Conservation (phyloP, 2,888 invertebrate genomes). For the Cryptus viduatorius region DNA sequence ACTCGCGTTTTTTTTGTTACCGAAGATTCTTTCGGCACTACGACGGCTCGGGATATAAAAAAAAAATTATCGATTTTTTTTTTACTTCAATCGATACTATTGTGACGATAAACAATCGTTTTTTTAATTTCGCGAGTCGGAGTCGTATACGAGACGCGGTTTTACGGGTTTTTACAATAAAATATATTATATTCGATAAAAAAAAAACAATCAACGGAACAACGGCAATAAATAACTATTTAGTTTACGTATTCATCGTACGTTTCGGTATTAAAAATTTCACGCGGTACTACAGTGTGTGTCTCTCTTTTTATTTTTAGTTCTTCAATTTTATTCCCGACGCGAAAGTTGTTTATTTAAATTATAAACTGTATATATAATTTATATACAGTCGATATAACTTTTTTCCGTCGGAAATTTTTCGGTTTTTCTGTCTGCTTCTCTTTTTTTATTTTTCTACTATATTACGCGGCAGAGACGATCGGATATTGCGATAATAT, state of each 20-base stretch:
- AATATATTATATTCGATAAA: slow-evolving; percentile 80
- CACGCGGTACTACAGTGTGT: slow-evolving; percentile 78
- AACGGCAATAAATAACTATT: slow-evolving; percentile 81
- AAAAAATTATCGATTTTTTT: slow-evolving; percentile 68
- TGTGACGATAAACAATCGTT: neutral
- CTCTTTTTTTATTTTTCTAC: slow-evolving; percentile 55
- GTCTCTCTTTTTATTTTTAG: slow-evolving; percentile 60
- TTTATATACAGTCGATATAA: too few species aligned
- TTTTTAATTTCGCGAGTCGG: slow-evolving; percentile 22
- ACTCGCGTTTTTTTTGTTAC: slow-evolving; percentile 35
- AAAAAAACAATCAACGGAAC: slow-evolving; percentile 83
- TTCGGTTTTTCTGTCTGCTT: slow-evolving; percentile 52
- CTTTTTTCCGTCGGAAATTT: too few species aligned
- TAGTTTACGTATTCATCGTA: slow-evolving; percentile 61
- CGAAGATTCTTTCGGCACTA: slow-evolving; percentile 6
- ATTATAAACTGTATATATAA: too few species aligned
- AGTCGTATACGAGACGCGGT: slow-evolving; percentile 37
- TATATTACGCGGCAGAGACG: slow-evolving; percentile 54
- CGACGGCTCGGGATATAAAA: slow-evolving; percentile 77
- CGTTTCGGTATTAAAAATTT: slow-evolving; percentile 71
- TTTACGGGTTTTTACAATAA: slow-evolving; percentile 76
- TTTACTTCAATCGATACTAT: slow-evolving; percentile 15
- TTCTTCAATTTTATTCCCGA: slow-evolving; percentile 47
- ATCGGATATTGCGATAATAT: neutral
- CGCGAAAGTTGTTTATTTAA: too few species aligned